These are phyloP conservation scores for Brachionus calyciflorus DNA, from an alignment of 1,140 invertebrate genomes.

Conservation along the genomic window DNA sequence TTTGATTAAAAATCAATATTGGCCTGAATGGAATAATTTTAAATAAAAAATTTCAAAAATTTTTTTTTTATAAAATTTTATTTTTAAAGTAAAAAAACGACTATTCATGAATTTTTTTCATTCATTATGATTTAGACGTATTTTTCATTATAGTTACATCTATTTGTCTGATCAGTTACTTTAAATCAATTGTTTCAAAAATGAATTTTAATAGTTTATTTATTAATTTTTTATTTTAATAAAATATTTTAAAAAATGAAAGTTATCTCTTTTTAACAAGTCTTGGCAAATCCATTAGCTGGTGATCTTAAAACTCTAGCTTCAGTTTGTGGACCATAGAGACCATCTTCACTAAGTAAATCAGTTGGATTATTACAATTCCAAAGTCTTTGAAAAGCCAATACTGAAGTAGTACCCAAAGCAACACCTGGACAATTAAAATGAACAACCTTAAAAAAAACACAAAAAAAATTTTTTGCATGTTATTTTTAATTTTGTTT, in stretches of 20 bases:
- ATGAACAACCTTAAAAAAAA: background rate
- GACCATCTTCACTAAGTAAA: background rate
- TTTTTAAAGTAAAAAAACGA: background rate
- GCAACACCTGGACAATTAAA: constrained; percentile 29
- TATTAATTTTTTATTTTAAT: no score
- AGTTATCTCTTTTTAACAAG: no score
- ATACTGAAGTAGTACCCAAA: background rate
- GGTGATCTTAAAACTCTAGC: constrained; percentile 27
- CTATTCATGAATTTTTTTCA: no score
- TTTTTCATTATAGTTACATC: no score
- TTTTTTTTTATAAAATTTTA: constrained; percentile 31
- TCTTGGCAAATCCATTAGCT: background rate
- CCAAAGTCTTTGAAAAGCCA: constrained; percentile 43
- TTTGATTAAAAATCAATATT: no score
- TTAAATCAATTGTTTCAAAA: no score
- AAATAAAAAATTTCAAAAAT: background rate
- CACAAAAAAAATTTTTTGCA: background rate
- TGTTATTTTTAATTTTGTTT: background rate
- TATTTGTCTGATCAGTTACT: no score
- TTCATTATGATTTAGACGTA: no score
- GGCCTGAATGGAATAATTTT: background rate
- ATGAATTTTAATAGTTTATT: no score
- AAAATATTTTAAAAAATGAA: no score
- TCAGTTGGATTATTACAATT: constrained; percentile 41
- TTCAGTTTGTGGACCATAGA: constrained; percentile 36